These are phyloP conservation scores for Eupithecia abbreviata DNA, from an alignment of 2,888 invertebrate species.

Conservation along the genomic window DNA sequence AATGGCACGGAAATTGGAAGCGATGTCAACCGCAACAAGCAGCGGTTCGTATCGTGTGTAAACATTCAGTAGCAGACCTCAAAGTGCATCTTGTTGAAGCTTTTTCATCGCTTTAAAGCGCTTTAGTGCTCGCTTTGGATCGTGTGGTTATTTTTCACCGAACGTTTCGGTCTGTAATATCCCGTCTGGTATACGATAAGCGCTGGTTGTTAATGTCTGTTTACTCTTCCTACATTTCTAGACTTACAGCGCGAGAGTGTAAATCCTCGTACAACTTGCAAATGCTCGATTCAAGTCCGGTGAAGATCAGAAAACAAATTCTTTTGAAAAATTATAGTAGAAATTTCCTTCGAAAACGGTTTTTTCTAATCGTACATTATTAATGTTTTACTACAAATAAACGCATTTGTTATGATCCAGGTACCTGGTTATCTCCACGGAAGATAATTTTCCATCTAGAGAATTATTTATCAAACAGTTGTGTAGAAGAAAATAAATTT, in stretches of 20 bases:
- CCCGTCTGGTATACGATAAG: constrained; percentile 35
- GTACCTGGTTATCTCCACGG: too few relatives aligned
- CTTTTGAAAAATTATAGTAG: too few relatives aligned
- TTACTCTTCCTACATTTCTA: constrained; percentile 25
- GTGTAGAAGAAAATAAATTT: too few relatives aligned
- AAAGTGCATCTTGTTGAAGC: constrained; percentile 55
- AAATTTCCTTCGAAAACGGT: too few relatives aligned
- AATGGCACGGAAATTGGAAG: constrained; percentile 68
- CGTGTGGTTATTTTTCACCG: constrained; percentile 52
- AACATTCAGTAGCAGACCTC: constrained; percentile 58
- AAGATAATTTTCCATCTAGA: too few relatives aligned
- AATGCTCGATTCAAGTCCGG: neutral
- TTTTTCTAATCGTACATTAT: too few relatives aligned
- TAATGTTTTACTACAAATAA: too few relatives aligned
- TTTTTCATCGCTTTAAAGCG: constrained; percentile 57
- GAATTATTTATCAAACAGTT: too few relatives aligned
- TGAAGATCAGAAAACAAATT: neutral
- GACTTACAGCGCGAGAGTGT: neutral
- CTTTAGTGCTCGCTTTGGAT: constrained; percentile 41
- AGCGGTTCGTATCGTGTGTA: constrained; percentile 50
- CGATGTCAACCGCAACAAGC: constrained; percentile 64
- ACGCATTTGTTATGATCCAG: too few relatives aligned
- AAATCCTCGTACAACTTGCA: neutral
- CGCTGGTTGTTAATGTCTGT: constrained; percentile 31
- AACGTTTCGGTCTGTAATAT: constrained; percentile 35